These are phyloP conservation scores for Aethes cnicana DNA, from an alignment of 2,888 invertebrate species.

Conservation along the genomic window DNA sequence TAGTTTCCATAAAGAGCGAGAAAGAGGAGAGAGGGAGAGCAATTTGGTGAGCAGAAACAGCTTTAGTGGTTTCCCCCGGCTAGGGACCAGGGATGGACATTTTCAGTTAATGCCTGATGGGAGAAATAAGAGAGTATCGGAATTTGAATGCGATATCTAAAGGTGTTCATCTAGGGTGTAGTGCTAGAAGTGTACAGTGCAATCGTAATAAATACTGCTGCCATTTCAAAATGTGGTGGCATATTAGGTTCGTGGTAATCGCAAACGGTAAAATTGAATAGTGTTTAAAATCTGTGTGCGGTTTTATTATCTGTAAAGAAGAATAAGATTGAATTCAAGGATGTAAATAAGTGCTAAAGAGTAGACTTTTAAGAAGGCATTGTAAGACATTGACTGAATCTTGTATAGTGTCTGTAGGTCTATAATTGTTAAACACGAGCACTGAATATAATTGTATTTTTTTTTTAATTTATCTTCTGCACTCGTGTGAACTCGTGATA, in stretches of 20 bases:
- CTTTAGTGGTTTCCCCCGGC: conserved; percentile 74
- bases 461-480: conserved; percentile 36
- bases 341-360: too few relatives aligned
- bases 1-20: conserved; percentile 71
- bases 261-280: too few relatives aligned
- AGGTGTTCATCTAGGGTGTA: not conserved
- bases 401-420: conserved; percentile 16
- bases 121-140: conserved; percentile 82
- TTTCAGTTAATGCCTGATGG: conserved; percentile 74
- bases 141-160: conserved; percentile 84
- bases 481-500: conserved; percentile 47
- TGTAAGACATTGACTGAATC: conserved; percentile 18
- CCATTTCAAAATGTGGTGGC: too few relatives aligned
- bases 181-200: not conserved
- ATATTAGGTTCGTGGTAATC: too few relatives aligned
- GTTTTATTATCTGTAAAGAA: too few relatives aligned
- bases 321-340: too few relatives aligned
- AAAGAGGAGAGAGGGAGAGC: conserved; percentile 69
- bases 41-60: conserved; percentile 76
- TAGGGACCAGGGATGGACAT: conserved; percentile 67
- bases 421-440: conserved; percentile 43
- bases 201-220: too few relatives aligned
- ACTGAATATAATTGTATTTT: conserved; percentile 42
- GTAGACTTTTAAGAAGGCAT: conserved; percentile 2
- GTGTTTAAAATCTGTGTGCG: too few relatives aligned